Percentiles rank a stretch among this genome's conserved stretches.
phyloP scores from a whole-genome alignment of 2,888 invertebrate species.

The Cecidostiba fungosa region DNA sequence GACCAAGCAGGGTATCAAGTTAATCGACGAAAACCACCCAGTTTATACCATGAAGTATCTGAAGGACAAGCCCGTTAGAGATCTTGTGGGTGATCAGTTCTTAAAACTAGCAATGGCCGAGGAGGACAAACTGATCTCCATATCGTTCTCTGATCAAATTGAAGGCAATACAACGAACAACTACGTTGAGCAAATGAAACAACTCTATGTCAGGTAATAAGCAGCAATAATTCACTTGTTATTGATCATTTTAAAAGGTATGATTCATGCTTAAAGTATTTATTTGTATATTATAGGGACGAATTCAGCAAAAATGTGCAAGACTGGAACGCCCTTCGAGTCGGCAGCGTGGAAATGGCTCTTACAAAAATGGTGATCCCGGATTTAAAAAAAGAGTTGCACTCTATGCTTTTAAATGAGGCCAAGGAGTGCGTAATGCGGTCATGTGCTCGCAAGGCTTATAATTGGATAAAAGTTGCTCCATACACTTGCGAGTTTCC shows the following conservation, averaged over 20 bases:
- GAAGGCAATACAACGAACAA: constrained; percentile 88
- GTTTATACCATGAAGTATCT: constrained; percentile 94
- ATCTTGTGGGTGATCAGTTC: constrained; percentile 94
- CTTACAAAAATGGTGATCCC: constrained; percentile 94
- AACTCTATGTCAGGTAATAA: constrained; percentile 93
- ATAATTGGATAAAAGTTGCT: constrained; percentile 94
- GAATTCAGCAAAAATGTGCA: constrained; percentile 96
- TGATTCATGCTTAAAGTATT: not conserved
- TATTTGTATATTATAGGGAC: constrained; percentile 86
- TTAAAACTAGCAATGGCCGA: constrained; percentile 90
- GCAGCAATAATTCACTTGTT: constrained; percentile 85
- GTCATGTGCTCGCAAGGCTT: constrained; percentile 92
- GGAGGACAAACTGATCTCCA: constrained; percentile 89
- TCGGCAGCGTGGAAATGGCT: constrained; percentile 93
- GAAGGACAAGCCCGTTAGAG: constrained; percentile 94
- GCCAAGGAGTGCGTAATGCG: constrained; percentile 92
- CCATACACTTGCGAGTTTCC: constrained; percentile 89
- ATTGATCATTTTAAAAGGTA: not conserved
- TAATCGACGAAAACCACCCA: constrained; percentile 97
- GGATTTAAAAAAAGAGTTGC: constrained; percentile 92
- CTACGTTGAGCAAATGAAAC: constrained; percentile 94
- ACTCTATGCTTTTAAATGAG: constrained; percentile 89
- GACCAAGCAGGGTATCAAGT: constrained; percentile 94
- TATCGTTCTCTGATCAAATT: constrained; percentile 76
- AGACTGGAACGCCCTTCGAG: constrained; percentile 96